These are phyloP conservation scores for Nymphicus hollandicus DNA, from an alignment of 2,113 vertebrate species.

Conservation along the genomic window DNA sequence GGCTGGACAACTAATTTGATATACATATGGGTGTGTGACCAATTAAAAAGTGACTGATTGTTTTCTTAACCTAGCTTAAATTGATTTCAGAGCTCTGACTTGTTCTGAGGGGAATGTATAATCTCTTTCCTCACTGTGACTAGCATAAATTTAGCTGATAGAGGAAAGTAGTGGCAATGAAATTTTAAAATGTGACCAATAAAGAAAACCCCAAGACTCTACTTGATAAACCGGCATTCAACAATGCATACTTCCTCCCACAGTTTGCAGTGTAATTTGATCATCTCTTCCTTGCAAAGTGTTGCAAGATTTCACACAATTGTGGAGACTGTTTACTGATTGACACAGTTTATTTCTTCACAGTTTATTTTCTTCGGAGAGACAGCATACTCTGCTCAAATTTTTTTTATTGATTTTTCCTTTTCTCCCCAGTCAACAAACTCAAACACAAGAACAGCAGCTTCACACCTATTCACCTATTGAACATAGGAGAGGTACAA, in stretches of 20 bases:
- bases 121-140: neutral
- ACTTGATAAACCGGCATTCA: neutral
- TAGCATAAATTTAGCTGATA: neutral
- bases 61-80: slow-evolving; percentile 7
- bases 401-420: neutral
- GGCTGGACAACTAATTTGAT: neutral
- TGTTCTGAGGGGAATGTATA: neutral
- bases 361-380: neutral
- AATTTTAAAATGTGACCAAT: neutral
- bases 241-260: neutral
- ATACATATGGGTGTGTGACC: neutral
- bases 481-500: neutral
- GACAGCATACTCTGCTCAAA: fast-evolving
- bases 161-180: neutral
- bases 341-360: neutral
- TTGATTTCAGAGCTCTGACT: slow-evolving; percentile 2
- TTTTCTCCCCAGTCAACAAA: neutral
- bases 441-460: neutral
- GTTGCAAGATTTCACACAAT: neutral
- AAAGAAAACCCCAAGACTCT: neutral
- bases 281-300: neutral
- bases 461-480: neutral
- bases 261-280: neutral
- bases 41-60: slow-evolving; percentile 47
- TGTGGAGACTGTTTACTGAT: neutral